Percentiles rank a stretch among this genome's conserved stretches.
Evolutionary conservation across 92 coral and sea anemone species (phyloP).

Genomic region (Zoanthus solanderi): DNA sequence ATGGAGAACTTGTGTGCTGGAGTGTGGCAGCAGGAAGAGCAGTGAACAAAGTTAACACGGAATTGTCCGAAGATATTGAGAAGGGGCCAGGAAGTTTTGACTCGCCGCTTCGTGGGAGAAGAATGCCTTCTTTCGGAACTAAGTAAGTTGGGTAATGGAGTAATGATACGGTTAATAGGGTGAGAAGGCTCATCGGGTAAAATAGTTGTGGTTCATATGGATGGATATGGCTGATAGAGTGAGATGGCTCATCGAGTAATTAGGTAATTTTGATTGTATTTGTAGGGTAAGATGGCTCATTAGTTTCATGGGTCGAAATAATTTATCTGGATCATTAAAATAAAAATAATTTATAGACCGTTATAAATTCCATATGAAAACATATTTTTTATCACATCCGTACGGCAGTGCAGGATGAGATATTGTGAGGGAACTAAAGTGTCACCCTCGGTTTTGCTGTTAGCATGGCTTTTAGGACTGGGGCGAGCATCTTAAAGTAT

Average conservation of each 20-base stretch:
- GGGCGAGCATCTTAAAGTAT: no score
- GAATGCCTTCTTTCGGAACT: not conserved
- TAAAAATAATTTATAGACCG: no score
- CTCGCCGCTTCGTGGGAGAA: slow-evolving; percentile 28
- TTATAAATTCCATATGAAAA: no score
- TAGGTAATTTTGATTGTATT: not conserved
- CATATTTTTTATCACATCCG: no score
- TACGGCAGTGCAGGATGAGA: no score
- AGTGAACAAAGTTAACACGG: slow-evolving; percentile 48
- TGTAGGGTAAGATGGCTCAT: not conserved
- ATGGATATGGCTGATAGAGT: not conserved
- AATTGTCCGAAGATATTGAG: slow-evolving; percentile 54
- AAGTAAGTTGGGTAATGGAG: not conserved
- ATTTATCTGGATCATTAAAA: no score
- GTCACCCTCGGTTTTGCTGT: no score
- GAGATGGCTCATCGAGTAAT: not conserved
- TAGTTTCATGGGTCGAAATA: not conserved
- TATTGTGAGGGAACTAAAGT: no score
- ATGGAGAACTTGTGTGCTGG: slow-evolving; percentile 91
- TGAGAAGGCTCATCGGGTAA: not conserved
- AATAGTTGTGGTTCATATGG: not conserved
- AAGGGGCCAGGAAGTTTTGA: slow-evolving; percentile 48
- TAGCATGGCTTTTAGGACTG: no score
- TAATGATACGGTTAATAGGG: not conserved
- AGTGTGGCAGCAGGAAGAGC: slow-evolving; percentile 85